Evolutionary conservation across 1,140 invertebrate species (phyloP), one percentile per base, ranked within the genome.

Genomic region (Nymphalis io): DNA sequence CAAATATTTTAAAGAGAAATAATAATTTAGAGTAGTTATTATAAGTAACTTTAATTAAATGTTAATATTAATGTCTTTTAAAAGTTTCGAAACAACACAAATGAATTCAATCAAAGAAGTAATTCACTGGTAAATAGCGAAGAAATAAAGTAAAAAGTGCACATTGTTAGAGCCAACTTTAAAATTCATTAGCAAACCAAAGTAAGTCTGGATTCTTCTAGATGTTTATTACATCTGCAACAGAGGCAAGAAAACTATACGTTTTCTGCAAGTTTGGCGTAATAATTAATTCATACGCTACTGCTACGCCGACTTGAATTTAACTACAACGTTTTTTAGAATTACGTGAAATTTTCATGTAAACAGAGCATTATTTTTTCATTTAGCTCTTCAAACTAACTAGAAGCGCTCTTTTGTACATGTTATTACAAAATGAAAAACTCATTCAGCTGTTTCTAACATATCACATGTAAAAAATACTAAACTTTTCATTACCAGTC

Each of bases 211-310:
- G 53, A 70, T 70, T 70, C 60, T 70, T 70, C 55, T 59, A 70
- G 58, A 73, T 67, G 58, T 57, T 65, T 63, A 64, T 73, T 69
- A 64, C 60, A 61, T 66, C 64, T 63, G 60, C 63, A 71, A 60
- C 66, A 39, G 44, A 58, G 44, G 70, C 70, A 72, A 72, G 70
- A 71, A 59, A 74, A 68, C 73, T 67, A 59, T 74, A 44, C 60
- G 63, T 64, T 53, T 46, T 62, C 33, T 39, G 59, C 46, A 60
- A 70, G 59, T 61, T 69, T 70, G 68, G 60, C 59, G 68, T 27
- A 38, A 80, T 80, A 80, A 80, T 82, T 76, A 80, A 82, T 82
- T 80, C 80, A 80, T 79, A 69, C 60, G 73, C 21, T 70, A 70
- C 66, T 71, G 66, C 51, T 51, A 67, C 65, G 61, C 27, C 44